These are phyloP conservation scores for Tragelaphus scriptus DNA, from an alignment of 2,113 vertebrate genomes.

Conservation along the genomic window DNA sequence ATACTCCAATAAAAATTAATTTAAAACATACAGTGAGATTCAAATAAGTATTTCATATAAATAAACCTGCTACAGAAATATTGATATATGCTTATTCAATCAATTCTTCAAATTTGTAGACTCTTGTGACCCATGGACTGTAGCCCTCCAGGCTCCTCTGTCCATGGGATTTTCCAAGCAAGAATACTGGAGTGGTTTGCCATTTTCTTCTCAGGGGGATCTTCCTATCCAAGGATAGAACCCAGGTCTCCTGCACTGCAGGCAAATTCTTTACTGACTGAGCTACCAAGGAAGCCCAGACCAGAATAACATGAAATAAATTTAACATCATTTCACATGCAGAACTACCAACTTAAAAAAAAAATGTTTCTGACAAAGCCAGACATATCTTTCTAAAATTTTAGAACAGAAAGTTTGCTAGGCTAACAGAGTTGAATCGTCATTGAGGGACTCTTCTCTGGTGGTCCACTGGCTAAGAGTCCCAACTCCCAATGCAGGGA, in stretches of 20 bases:
- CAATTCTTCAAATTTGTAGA: not conserved
- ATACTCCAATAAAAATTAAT: not conserved
- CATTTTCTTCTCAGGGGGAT: not conserved
- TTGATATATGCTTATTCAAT: not conserved
- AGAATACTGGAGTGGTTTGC: not conserved
- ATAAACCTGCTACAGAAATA: not conserved
- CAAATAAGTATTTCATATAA: not conserved
- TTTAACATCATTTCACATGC: not conserved
- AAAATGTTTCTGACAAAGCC: not conserved
- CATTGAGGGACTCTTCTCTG: not conserved
- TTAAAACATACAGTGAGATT: not conserved
- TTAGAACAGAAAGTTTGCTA: not conserved
- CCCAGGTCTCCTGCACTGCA: not conserved
- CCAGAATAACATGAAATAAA: not conserved
- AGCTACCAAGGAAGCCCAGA: not conserved
- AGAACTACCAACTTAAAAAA: not conserved
- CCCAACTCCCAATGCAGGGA: not conserved
- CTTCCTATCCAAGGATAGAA: not conserved
- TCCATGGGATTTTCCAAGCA: not conserved
- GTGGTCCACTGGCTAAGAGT: not conserved
- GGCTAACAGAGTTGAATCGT: not conserved
- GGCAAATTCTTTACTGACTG: not conserved
- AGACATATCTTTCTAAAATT: not conserved
- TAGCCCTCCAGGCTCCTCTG: not conserved
- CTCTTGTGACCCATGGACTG: not conserved